A percentile compares a stretch with the other conserved stretches of the same genome.
phyloP scores from a whole-genome alignment of 2,797 vertebrate species.

The Carcharodon carcharias region DNA sequence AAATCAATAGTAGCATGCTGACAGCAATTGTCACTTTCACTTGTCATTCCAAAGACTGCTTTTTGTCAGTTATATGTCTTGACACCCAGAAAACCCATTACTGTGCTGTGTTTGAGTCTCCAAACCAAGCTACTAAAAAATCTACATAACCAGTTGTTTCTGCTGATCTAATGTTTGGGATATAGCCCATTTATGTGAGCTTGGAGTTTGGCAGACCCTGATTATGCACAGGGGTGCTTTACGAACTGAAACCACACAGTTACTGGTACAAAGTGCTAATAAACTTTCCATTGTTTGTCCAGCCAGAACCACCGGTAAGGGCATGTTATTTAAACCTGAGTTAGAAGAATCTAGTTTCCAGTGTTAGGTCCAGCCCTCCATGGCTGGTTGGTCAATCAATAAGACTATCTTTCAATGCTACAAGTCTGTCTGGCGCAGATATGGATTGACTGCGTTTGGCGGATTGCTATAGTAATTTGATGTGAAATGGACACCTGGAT shows the following conservation, averaged over 20 bases:
- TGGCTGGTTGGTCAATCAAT: neutral
- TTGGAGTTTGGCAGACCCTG: neutral
- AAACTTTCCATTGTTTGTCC: neutral
- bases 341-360: neutral
- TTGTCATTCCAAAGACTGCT: neutral
- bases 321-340: neutral
- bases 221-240: neutral
- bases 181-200: neutral
- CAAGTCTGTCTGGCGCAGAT: neutral
- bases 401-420: neutral
- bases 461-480: neutral
- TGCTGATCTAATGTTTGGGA: neutral
- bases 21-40: neutral
- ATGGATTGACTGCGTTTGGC: neutral
- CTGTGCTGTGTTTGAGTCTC: neutral
- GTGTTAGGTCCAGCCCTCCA: neutral
- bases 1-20: neutral
- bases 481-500: neutral
- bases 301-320: neutral
- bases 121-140: neutral
- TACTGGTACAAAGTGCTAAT: neutral
- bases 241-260: neutral
- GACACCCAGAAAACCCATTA: neutral
- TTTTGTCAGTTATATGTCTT: neutral
- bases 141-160: neutral